Conservation (phyloP, 1,140 invertebrate genomes). For the Microplitis mediator region DNA sequence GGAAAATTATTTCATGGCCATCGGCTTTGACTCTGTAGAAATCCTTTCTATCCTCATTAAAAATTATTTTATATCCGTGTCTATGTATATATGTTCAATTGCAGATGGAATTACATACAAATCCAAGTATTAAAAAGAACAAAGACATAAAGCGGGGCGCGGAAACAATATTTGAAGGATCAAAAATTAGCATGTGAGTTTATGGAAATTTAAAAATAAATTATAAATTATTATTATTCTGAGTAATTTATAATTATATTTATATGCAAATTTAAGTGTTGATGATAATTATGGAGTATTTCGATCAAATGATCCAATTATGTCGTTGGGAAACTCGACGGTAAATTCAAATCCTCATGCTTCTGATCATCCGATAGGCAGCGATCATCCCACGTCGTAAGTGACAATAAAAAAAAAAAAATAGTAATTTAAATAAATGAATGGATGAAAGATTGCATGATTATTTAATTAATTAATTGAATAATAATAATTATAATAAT, state of each 20-base stretch:
- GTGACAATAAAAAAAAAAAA: conserved; percentile 36
- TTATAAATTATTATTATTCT: too few relatives aligned
- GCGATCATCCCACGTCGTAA: conserved; percentile 65
- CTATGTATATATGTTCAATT: conserved; percentile 24
- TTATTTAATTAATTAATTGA: not conserved
- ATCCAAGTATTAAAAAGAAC: conserved; percentile 38
- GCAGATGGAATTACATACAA: conserved; percentile 57
- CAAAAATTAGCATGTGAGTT: conserved; percentile 44
- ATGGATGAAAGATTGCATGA: not conserved
- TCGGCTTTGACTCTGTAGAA: not conserved
- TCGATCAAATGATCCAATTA: conserved; percentile 63
- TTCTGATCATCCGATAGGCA: conserved; percentile 39
- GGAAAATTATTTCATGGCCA: not conserved
- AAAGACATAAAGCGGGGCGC: conserved; percentile 41
- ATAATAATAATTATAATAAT: not conserved
- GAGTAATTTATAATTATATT: too few relatives aligned
- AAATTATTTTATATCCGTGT: not conserved
- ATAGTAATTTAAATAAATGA: not conserved
- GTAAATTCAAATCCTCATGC: conserved; percentile 15
- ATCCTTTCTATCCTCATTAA: not conserved
- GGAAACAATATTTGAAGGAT: conserved; percentile 45
- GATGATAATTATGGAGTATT: conserved; percentile 55
- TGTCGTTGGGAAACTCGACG: conserved; percentile 53
- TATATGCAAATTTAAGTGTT: conserved; percentile 38
- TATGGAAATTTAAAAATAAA: not conserved